Evolutionary conservation across 2,888 invertebrate genomes (phyloP).

Genomic region (Linnaemya vulpina): DNA sequence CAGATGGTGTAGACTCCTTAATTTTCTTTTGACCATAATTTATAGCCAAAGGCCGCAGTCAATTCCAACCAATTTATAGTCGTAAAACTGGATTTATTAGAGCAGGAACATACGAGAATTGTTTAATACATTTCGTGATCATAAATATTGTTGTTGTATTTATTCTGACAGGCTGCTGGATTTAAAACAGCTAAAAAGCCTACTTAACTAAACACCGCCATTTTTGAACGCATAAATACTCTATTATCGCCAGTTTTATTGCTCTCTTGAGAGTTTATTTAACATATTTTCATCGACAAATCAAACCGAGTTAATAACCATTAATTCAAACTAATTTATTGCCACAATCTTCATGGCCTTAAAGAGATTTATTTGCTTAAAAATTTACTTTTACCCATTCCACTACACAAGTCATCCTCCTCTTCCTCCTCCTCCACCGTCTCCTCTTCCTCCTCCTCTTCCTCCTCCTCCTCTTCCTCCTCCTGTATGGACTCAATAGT

Average conservation of each 20-base stretch:
- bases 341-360: not conserved
- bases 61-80: too few species aligned
- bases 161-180: too few species aligned
- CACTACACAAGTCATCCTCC: not conserved
- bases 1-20: too few species aligned
- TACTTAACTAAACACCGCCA: not conserved
- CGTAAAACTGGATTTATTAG: too few species aligned
- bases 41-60: too few species aligned
- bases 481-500: not conserved
- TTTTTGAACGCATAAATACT: not conserved
- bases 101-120: too few species aligned
- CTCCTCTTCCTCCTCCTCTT: too few species aligned
- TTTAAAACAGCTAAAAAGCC: too few species aligned
- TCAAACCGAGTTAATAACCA: conserved; percentile 1
- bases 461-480: not conserved
- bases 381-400: not conserved
- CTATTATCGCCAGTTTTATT: not conserved
- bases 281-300: not conserved
- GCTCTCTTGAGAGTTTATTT: not conserved
- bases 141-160: too few species aligned
- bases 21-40: too few species aligned
- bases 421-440: not conserved
- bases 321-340: not conserved
- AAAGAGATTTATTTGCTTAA: not conserved
- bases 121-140: too few species aligned